Conservation (phyloP, 1,140 invertebrate genomes). For the Tetragonula clypearis region DNA sequence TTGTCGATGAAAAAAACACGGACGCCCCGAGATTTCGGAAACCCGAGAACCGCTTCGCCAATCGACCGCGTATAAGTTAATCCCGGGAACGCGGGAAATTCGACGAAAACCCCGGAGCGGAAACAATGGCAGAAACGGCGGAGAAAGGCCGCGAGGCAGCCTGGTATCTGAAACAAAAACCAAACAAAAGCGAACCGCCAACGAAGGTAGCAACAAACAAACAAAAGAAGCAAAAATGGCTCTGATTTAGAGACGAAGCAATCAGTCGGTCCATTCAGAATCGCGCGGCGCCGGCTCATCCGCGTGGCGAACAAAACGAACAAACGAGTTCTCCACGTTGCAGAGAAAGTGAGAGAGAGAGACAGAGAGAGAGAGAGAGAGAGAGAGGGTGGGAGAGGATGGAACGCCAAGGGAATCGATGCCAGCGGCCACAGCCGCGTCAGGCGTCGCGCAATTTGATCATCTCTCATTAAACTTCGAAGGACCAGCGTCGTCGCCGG, state of each 20-base stretch:
- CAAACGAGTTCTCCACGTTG: not conserved
- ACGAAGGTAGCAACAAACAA: not conserved
- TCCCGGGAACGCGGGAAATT: not conserved
- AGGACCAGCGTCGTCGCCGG: constrained; percentile 12
- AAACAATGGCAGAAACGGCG: not conserved
- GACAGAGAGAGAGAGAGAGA: not conserved
- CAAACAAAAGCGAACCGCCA: not conserved
- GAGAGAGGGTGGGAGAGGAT: not conserved
- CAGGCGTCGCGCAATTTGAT: constrained; percentile 39
- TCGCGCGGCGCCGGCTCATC: not conserved
- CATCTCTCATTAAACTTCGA: constrained; percentile 47
- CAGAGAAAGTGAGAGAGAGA: not conserved
- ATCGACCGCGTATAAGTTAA: not conserved
- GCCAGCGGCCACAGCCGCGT: not conserved
- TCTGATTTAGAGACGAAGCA: constrained; percentile 1
- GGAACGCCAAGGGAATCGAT: constrained; percentile 6
- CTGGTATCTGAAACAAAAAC: not conserved
- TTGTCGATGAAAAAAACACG: no score
- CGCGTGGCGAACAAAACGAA: not conserved
- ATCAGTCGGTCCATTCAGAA: not conserved
- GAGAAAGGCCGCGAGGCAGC: not conserved
- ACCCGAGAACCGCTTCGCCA: not conserved
- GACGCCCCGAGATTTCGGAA: no score
- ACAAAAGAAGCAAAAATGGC: not conserved
- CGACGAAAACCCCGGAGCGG: not conserved